Base-by-base conservation (phyloP, 2,888 invertebrate genomes). In the Automeris io region DNA sequence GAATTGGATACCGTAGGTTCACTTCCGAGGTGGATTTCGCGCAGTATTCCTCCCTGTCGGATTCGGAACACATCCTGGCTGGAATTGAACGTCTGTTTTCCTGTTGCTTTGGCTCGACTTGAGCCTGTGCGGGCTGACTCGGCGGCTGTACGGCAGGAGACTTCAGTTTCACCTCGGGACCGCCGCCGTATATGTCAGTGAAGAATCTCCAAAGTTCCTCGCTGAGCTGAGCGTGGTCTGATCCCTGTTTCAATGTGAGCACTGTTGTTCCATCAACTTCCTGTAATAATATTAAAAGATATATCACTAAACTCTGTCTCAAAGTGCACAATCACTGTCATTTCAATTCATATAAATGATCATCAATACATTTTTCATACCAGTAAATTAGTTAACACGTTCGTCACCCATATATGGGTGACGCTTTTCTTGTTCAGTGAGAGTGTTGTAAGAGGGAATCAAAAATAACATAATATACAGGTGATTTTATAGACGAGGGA, bases 161-260 rank as follows among this genome's bases (percentile, higher is more conserved):
- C 31, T 68, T 72, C 13, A 87, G 73, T 3, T 55, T 63, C n/a
- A 96, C 88, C 63, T 95, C 95, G 0, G 97, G 97, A 0, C 97
- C 97, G 1, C 97, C 97, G 6, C 95, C 94, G 68, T 98, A 98
- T 37, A 94, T 94, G 43, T 89, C 89, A 37, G 91, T 89, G 68
- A 98, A 93, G 80, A 96, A 97, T 49, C 91, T 89, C 97, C 97
- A 98, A 40, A 95, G 88, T 26, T 93, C 93, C 54, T 93, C 92
- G 51, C 94, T 93, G 31, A 97, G 88, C 62, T 95, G 95, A 1
- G 92, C 93, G 69, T 94, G 94, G 52, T 90, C 89, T 0, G 88
- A 89, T 21, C 88, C 89, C 6, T 78, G 78, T 40, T 86, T 87
- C n/a, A 87, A 54, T 2, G 61, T 54, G 61, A 72, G 71, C 0